A percentile compares a stretch with the other conserved stretches of the same genome.
These are phyloP conservation scores for Notoglanidium macrostoma DNA, from an alignment of 2,797 vertebrate genomes.

Conservation along the genomic window DNA sequence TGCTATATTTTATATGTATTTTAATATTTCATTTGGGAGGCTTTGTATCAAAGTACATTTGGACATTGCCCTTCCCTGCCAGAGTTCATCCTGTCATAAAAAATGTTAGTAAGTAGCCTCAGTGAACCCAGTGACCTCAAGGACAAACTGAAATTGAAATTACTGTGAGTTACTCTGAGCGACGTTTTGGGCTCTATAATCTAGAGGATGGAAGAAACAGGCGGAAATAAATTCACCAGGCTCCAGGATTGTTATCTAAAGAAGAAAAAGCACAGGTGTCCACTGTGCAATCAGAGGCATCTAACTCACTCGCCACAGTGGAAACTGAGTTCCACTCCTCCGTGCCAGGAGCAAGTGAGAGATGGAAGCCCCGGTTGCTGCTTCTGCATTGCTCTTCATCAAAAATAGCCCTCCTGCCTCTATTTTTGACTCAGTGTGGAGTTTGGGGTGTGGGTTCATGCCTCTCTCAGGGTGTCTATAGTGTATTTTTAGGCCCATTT, in stretches of 20 bases:
- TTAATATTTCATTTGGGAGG: neutral
- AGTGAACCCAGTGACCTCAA: neutral
- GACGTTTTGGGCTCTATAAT: too few species aligned
- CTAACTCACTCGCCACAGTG: conserved; percentile 34
- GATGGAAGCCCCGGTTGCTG: conserved; percentile 33
- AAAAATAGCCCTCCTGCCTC: conserved; percentile 57
- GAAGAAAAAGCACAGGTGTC: conserved; percentile 45
- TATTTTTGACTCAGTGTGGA: conserved; percentile 58
- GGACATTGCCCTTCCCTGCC: neutral
- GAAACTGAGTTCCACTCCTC: conserved; percentile 61
- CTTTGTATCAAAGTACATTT: neutral
- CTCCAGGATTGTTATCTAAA: neutral
- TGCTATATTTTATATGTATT: neutral
- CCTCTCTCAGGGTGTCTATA: conserved; percentile 52
- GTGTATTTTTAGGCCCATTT: conserved; percentile 57
- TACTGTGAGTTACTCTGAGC: neutral
- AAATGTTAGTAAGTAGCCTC: neutral
- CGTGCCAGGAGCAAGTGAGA: conserved; percentile 49
- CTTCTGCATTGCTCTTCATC: conserved; percentile 18
- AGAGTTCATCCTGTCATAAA: neutral
- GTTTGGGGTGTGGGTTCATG: conserved; percentile 43
- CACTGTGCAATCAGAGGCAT: conserved; percentile 33
- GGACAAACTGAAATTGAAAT: neutral
- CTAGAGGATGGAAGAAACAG: neutral
- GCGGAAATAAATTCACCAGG: neutral